Base-by-base conservation (phyloP, 2,113 vertebrate genomes). In the Agapornis roseicollis region DNA sequence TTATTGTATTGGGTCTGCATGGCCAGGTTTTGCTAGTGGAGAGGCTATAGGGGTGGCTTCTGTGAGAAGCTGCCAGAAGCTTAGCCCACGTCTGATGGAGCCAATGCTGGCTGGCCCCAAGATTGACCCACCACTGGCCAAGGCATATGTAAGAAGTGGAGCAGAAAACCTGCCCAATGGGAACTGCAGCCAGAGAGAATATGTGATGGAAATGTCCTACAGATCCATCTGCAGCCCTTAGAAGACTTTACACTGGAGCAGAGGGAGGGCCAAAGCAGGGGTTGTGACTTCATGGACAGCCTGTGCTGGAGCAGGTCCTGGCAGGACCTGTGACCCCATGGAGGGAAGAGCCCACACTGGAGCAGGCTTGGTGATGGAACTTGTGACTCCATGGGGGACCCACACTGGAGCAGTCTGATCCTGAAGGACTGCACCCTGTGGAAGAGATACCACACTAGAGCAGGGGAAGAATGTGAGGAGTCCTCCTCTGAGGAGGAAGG, bases 341-440 rank as follows among this genome's bases (percentile, higher is more conserved):
- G 17, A 58, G 16, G 47, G 8, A 61, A 39, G 2, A 82, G 6
- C 9, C 13, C n/a, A 13, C 2, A 3, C 63, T 47, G 53, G 13
- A 63, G 19, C 19, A 53, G 13, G 7, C 53, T 53, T 52, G 7
- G 37, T 27, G 37, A 1, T 0, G 18, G 33, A 2, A 33, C 1
- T 3, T 29, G 28, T 41, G 37, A 60, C 16, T 28, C 18, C 6
- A 1, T 2, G 5, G 3, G 27, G 24, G 11, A 5, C 6, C 24
- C 6, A 49, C 0, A 0, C 7, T 63, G 31, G 25, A 47, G 17
- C 41, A 35, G 0, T 23, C 28, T 73, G 29, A 5, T 68, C 11
- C 60, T 53, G 60, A 41, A 18, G 24, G 50, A n/a, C 8, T 39
- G 65, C 8, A 17, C 12, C 9, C 37, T 50, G 19, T 29, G 24